phyloP scores from a whole-genome alignment of 2,888 invertebrate species.

The Netelia fuscicornis region DNA sequence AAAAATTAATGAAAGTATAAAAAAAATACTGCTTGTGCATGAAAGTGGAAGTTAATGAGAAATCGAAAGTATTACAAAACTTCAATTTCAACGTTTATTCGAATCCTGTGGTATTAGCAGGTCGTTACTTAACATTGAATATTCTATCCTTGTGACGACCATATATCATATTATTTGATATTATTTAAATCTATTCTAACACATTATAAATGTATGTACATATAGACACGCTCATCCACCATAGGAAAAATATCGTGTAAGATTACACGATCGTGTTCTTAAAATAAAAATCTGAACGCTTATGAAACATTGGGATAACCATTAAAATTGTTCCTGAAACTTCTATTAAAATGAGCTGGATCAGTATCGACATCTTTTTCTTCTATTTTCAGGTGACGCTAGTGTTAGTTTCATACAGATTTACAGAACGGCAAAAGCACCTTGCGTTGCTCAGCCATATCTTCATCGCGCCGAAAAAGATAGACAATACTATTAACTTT shows the following conservation, averaged over 20 bases:
- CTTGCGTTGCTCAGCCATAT: not conserved
- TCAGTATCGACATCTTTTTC: not conserved
- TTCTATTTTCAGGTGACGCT: not conserved
- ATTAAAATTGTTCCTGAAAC: constrained; percentile 1
- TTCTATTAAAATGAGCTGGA: not conserved
- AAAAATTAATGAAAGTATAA: too few relatives aligned
- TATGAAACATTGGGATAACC: constrained; percentile 18
- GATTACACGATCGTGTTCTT: constrained; percentile 15
- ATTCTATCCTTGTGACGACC: constrained; percentile 5
- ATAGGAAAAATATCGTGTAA: constrained; percentile 20
- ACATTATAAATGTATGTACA: constrained; percentile 52
- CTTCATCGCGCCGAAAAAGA: constrained; percentile 3
- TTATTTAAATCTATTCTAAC: constrained; percentile 33
- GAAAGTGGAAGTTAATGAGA: not conserved
- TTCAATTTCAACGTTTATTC: not conserved
- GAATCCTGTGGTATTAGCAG: constrained; percentile 15
- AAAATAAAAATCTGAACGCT: constrained; percentile 4
- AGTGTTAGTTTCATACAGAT: constrained; percentile 17
- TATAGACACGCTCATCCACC: constrained; percentile 34
- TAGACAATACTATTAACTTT: not conserved
- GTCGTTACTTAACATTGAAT: constrained; percentile 4
- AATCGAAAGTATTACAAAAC: constrained; percentile 21
- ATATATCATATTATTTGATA: constrained; percentile 6
- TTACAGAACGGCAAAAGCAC: constrained; percentile 47
- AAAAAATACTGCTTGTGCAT: too few relatives aligned